Evolutionary conservation across 2,888 invertebrate species (phyloP).

Genomic region (Drosophila pseudotalamancana): DNA sequence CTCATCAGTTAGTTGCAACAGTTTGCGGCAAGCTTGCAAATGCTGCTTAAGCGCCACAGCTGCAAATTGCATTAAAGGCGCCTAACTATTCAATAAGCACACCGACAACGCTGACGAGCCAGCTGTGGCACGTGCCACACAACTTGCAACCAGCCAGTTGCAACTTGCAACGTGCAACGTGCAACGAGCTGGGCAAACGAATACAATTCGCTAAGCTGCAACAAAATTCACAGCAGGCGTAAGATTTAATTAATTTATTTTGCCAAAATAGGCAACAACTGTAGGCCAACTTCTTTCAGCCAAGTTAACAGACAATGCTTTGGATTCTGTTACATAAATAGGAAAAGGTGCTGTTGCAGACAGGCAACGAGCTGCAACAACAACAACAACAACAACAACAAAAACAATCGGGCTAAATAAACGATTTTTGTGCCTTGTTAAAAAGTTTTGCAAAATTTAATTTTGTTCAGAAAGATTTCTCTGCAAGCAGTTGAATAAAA

Average conservation of each 20-base stretch:
- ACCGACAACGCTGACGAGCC: constrained; percentile 26
- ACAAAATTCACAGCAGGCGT: constrained; percentile 43
- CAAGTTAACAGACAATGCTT: constrained; percentile 34
- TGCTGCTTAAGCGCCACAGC: constrained; percentile 11
- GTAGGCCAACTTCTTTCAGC: constrained; percentile 15
- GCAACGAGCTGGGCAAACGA: constrained; percentile 41
- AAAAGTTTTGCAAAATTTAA: constrained; percentile 2
- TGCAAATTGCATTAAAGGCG: constrained; percentile 60
- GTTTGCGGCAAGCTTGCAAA: constrained; percentile 29
- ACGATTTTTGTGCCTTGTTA: constrained; percentile 16
- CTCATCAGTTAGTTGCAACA: not conserved
- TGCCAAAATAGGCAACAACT: constrained; percentile 20
- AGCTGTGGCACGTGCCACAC: constrained; percentile 28
- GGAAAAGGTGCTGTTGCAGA: no score
- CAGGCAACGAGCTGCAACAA: constrained; percentile 17
- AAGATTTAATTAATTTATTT: constrained; percentile 71
- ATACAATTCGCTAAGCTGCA: constrained; percentile 63
- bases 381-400: constrained; percentile 9
- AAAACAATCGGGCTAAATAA: constrained; percentile 24
- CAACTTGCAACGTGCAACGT: not conserved
- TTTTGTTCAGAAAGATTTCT: constrained; percentile 7
- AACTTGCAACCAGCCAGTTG: not conserved
- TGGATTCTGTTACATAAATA: no score
- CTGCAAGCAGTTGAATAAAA: no score
- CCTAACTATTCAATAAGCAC: constrained; percentile 70